phyloP scores from a whole-genome alignment of 2,797 vertebrate species.

The Sebastes minor region DNA sequence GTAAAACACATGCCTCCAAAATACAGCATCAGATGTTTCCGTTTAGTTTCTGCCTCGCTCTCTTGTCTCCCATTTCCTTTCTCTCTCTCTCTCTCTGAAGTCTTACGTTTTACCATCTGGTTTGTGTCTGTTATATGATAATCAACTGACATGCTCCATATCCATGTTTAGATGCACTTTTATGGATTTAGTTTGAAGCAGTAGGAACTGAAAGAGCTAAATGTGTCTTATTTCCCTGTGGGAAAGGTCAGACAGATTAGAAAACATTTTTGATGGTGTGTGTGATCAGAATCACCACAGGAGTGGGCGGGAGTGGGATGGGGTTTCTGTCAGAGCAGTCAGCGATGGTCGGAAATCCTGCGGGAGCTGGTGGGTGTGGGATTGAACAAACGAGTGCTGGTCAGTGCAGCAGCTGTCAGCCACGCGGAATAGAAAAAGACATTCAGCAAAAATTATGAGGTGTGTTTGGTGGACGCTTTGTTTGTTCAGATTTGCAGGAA shows the following conservation, averaged over 20 bases:
- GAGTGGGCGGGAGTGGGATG: neutral
- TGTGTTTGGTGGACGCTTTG: neutral
- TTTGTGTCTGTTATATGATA: neutral
- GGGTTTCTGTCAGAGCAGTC: slow-evolving; percentile 9
- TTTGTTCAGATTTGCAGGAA: neutral
- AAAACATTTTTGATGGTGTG: neutral
- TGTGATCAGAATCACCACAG: neutral
- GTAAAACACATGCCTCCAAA: neutral
- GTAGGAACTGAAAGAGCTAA: neutral
- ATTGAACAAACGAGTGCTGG: neutral
- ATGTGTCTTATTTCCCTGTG: neutral
- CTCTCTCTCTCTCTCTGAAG: neutral
- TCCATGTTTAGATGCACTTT: neutral
- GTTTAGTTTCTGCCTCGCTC: neutral
- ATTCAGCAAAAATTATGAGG: neutral
- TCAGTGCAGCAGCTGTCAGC: slow-evolving; percentile 7
- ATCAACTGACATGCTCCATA: neutral
- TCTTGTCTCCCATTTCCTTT: neutral
- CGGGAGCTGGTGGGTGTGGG: neutral
- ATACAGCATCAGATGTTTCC: neutral
- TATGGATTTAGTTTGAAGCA: neutral
- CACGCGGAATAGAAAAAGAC: neutral
- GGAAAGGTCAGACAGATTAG: neutral
- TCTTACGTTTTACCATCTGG: neutral
- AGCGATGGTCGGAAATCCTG: slow-evolving; percentile 12